Base-by-base conservation (phyloP, 2,113 vertebrate genomes). In the Leucoraja erinaceus region DNA sequence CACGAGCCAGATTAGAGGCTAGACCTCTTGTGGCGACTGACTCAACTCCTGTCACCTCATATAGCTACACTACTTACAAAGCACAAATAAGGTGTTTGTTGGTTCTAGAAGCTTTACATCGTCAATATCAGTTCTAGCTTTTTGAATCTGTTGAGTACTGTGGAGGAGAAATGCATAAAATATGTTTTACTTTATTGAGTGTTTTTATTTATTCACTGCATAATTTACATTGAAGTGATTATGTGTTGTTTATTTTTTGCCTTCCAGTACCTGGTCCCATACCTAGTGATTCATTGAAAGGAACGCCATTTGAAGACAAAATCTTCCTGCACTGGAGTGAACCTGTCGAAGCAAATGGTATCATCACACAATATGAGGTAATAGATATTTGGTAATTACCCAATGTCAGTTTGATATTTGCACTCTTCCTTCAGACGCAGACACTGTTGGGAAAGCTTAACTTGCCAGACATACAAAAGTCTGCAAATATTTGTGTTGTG, bases 331-430 rank as follows among this genome's bases (percentile, higher is more conserved):
- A 98, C 94, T 99, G 99, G 99, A 99, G 98, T 94, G 98, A 99
- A 93, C 99, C 99, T 33, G 66, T 97, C 93, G 98, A 99, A 94
- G 98, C 98, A 95, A 99, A 99, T 93, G 99, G 99, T 93, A 95
- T 99, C 95, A 98, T 99, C 96, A 99, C 97, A 93, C 98, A 99
- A 90, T 99, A 99, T 94, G 98, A 99, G 98, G 99, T 99, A 97
- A 93, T 93, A 20, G 72, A 91, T 78, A 90, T 90, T 38, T 90
- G 66, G 5, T 47, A 20, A 47, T 91, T 54, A 72, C 68, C 72
- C 66, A 9, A 10, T 90, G n/a, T 66, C 33, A 66, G 16, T 16
- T 11, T 33, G 16, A 47, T 9, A 22, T 91, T 86, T 86, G 4
- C 0, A 86, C 12, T 12, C 5, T 31, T 1, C 56, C 10, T 7